Conservation (phyloP, 2,888 invertebrate genomes). For the Drosophila niveifrons region DNA sequence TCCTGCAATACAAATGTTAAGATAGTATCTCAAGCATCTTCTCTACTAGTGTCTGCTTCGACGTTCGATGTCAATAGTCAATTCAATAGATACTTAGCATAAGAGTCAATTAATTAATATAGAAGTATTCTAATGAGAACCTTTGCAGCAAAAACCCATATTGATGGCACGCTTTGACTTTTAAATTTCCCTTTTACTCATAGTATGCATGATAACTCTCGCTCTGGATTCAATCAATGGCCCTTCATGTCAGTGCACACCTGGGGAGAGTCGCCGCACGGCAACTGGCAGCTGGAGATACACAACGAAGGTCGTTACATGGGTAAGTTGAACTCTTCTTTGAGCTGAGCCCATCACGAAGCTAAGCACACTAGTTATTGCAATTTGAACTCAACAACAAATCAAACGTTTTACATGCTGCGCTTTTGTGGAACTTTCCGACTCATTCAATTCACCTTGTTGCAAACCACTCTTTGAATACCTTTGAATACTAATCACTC, state of each 20-base stretch:
- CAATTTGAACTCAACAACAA: conserved; percentile 4
- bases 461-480: neutral
- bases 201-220: conserved; percentile 92
- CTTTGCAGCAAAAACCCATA: neutral
- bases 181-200: neutral
- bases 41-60: too few relatives aligned
- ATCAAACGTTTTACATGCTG: conserved; percentile 72
- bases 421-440: conserved; percentile 64
- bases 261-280: conserved; percentile 98
- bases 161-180: neutral
- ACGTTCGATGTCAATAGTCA: too few relatives aligned
- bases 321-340: conserved; percentile 87
- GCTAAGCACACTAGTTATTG: neutral
- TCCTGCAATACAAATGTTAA: too few relatives aligned
- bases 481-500: conserved; percentile 2
- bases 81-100: too few relatives aligned
- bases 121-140: neutral
- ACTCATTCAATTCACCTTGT: conserved; percentile 15
- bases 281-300: conserved; percentile 97
- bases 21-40: too few relatives aligned
- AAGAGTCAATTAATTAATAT: too few relatives aligned
- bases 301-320: conserved; percentile 96
- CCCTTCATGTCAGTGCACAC: conserved; percentile 99
- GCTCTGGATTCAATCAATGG: conserved; percentile 98
- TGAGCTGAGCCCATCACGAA: neutral